Base-by-base conservation (phyloP, 2,113 vertebrate genomes). In the Prochilodus magdalenae region DNA sequence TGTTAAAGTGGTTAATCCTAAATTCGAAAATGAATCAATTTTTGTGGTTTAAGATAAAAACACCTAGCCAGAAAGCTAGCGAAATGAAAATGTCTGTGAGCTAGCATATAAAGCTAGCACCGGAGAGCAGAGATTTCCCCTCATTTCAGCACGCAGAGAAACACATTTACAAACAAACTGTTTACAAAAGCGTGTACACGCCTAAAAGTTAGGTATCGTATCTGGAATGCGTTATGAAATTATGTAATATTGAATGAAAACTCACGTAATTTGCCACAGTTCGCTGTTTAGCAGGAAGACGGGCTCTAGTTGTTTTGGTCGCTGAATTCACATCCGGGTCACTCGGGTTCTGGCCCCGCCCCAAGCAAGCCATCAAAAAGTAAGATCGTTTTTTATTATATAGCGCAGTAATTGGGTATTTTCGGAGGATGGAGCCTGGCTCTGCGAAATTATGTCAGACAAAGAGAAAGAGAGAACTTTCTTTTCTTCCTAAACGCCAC, bases 271-370 rank as follows among this genome's bases (percentile, higher is more conserved):
- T 0, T 62, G 7, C n/a, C 16, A 0, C 51, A 53, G 51, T 1
- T 53, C 16, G n/a, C 63, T 57, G 13, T 11, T 69, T 27, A 0
- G 63, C 24, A 20, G 22, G 22, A 27, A 82, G 60, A 62, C 82
- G 57, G 66, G 44, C 16, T 15, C 24, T 60, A 1, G 4, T 29
- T 29, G 51, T 72, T 72, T 80, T 14, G 22, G 29, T 90, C 88
- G 86, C 77, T 0, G 47, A 24, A 20, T 74, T 24, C 33, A 76
- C 76, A 86, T 88, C 89, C 88, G 85, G 87, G 26, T 74, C 77
- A 62, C 55, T 11, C 10, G 53, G 26, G 6, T n/a, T 27, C 18
- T 62, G 0, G 22, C 29, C 22, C 4, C 62, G 65, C 62, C 53
- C 22, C 13, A 4, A 30, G 30, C 14, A 51, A 15, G 53, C 3